Percentiles rank a stretch among this genome's conserved stretches.
Evolutionary conservation across 2,888 invertebrate species (phyloP).

Genomic region (Adelphocoris suturalis): DNA sequence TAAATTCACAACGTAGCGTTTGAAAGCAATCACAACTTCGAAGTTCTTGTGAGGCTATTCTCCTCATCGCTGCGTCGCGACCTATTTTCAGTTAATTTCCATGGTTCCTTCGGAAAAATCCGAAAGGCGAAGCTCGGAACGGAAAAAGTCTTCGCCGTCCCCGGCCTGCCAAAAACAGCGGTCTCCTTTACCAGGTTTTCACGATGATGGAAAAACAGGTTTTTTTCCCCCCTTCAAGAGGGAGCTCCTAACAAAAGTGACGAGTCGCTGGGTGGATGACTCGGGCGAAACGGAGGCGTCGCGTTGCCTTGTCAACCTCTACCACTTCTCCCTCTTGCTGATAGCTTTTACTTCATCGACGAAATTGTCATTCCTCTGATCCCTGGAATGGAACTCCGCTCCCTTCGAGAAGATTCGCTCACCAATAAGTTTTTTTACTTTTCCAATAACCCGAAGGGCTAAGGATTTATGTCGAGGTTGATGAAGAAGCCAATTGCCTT

Average conservation of each 20-base stretch:
- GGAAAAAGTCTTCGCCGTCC: background rate
- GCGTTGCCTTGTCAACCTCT: background rate
- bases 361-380: background rate
- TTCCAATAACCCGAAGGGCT: too few relatives aligned
- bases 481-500: too few relatives aligned
- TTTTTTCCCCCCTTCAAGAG: background rate
- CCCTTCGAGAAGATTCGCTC: background rate
- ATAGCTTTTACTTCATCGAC: slow-evolving; percentile 17
- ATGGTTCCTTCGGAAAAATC: background rate
- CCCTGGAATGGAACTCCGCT: background rate
- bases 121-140: background rate
- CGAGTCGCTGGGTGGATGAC: background rate
- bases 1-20: too few relatives aligned
- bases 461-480: too few relatives aligned
- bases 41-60: background rate
- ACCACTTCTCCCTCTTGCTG: background rate
- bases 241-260: background rate
- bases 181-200: background rate
- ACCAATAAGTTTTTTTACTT: too few relatives aligned
- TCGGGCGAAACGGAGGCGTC: background rate
- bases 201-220: background rate
- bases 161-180: background rate
- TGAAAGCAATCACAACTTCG: background rate
- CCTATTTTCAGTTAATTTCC: background rate
- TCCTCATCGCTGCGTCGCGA: background rate